These are phyloP conservation scores for Leucania comma DNA, from an alignment of 2,888 invertebrate genomes.

Conservation along the genomic window DNA sequence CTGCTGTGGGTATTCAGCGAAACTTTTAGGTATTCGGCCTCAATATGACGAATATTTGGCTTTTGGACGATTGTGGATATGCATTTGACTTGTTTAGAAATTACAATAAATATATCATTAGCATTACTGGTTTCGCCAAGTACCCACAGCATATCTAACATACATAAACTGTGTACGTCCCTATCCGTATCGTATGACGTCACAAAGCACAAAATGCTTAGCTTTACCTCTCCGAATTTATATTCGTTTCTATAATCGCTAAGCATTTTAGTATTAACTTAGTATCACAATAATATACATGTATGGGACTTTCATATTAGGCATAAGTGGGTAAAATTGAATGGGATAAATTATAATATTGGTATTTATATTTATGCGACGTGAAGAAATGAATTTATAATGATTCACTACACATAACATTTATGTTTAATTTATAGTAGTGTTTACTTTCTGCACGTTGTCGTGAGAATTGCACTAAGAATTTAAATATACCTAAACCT, in stretches of 20 bases:
- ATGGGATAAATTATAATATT: conserved; percentile 53
- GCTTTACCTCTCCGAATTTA: conserved; percentile 63
- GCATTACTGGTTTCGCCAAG: conserved; percentile 41
- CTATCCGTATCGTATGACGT: conserved; percentile 69
- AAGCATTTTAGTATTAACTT: conserved; percentile 68
- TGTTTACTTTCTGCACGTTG: conserved; percentile 54
- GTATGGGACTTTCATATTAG: conserved; percentile 60
- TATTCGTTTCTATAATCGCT: conserved; percentile 63
- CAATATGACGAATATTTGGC: conserved; percentile 10
- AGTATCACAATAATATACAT: conserved; percentile 61
- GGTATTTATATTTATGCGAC: conserved; percentile 48
- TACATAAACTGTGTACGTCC: conserved; percentile 77
- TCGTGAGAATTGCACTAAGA: conserved; percentile 54
- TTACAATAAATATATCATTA: no score
- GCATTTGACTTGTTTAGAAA: no score
- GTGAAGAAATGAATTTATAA: conserved; percentile 48
- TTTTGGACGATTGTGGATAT: background rate
- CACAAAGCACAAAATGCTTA: conserved; percentile 69
- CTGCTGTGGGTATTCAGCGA: conserved; percentile 53
- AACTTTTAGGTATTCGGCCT: conserved; percentile 24
- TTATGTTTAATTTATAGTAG: conserved; percentile 26
- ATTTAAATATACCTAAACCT: conserved; percentile 15
- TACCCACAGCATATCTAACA: conserved; percentile 65
- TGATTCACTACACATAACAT: conserved; percentile 36
- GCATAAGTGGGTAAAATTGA: conserved; percentile 56